These are phyloP conservation scores for Araneus ventricosus DNA, from an alignment of 1,140 invertebrate species.

Conservation along the genomic window DNA sequence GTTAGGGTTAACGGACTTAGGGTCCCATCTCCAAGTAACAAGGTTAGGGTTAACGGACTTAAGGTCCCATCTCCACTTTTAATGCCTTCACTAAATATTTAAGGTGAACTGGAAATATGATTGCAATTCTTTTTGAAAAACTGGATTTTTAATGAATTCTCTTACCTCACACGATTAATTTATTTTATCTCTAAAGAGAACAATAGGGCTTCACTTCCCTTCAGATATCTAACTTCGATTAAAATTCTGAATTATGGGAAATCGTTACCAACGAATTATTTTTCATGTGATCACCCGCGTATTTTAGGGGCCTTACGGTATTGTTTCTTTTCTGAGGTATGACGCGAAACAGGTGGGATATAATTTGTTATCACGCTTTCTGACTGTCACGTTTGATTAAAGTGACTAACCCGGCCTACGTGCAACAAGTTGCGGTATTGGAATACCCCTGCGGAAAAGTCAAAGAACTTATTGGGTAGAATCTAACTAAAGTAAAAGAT, in stretches of 20 bases:
- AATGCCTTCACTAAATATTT: too few relatives aligned
- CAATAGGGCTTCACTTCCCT: not conserved
- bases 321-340: not conserved
- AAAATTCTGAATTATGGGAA: not conserved
- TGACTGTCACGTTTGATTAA: not conserved
- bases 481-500: not conserved
- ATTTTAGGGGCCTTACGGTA: not conserved
- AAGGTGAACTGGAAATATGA: too few relatives aligned
- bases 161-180: not conserved
- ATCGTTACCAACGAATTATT: not conserved
- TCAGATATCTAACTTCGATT: not conserved
- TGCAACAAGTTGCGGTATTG: not conserved
- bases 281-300: not conserved
- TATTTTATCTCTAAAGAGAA: not conserved
- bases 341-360: not conserved
- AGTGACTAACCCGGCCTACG: not conserved
- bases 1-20: too few relatives aligned
- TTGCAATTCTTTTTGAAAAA: too few relatives aligned
- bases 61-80: too few relatives aligned
- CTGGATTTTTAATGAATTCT: not conserved
- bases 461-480: not conserved
- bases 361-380: constrained; percentile 5
- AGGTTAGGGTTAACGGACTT: too few relatives aligned
- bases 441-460: not conserved
- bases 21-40: too few relatives aligned